Evolutionary conservation across 1,140 invertebrate genomes (phyloP), one percentile per base, ranked within the genome.

Genomic region (Phymastichus coffea): DNA sequence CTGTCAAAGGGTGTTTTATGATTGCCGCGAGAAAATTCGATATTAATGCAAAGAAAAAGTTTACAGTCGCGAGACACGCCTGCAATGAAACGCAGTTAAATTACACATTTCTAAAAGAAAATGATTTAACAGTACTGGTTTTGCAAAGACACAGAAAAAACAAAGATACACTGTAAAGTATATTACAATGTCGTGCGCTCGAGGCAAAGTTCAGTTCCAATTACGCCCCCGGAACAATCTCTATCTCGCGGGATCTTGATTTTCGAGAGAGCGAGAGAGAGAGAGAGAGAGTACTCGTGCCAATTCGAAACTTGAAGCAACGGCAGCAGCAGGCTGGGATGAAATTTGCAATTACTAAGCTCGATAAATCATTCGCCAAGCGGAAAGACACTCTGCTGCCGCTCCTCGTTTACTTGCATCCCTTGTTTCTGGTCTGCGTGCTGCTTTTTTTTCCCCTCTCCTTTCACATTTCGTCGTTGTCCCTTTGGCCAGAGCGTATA

Each of bases 361-460:
- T 25, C 35, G 25, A 40, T 57, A 57, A 57, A 57, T 57, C 19
- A 48, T 49, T 49, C 35, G 33, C 38, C 12, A 20, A 6, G 1
- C 28, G 8, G 8, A 51, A 19, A 51, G 7, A 20, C 51, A 26
- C 25, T 12, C 15, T 3, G 15, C 22, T 33, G 1, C 40, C 14
- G 14, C 25, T 1, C 37, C 19, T 35, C 26, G 51, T 51, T 58
- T 58, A 51, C 48, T 58, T 41, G 38, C 33, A 37, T 52, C 38
- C 35, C 23, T 7, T n/a, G 9, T 37, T 20, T 30, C 17, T 37
- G 14, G 12, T 40, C 6, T n/a, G 33, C 22, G 48, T 12, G 15
- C n/a, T 17, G 12, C 7, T 20, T n/a, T 19, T 22, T 33, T 47
- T 28, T 14, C 20, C 12, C 28, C 28, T 33, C 12, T 33, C 12